Evolutionary conservation across 2,888 invertebrate genomes (phyloP), one percentile per base, ranked within the genome.

Genomic region (Andricus quercusramuli): DNA sequence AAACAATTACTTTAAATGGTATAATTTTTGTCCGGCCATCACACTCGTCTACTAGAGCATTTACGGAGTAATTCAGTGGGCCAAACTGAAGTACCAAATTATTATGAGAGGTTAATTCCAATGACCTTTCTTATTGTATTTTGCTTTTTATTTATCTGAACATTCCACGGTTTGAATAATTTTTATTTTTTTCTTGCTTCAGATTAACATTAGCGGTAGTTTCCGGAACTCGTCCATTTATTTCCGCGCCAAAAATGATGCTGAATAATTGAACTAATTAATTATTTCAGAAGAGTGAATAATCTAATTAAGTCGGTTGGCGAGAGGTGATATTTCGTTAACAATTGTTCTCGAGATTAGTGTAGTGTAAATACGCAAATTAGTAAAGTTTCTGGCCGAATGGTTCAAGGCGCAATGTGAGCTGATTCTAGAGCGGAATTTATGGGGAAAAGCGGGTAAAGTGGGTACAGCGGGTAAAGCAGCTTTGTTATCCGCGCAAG

Each of bases 351-450:
- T 68, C 56, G 74, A 51, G n/a, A 29, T 25, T 51, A 11, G 32
- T 6, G 74, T 74, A 74, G 74, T 51, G 74, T 74, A 74, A 74
- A 70, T 70, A 70, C 29, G 70, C 51, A 70, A 70, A 74, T 74
- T 74, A 56, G 74, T 37, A 29, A 70, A 70, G 56, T 74, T 74
- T 74, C 56, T 74, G 56, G 56, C 5, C 74, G 51, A 74, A 74
- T 74, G 74, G 32, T 32, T 56, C 29, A 15, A 74, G 74, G 29
- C 32, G 32, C 29, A 32, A 3, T 32, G 51, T 51, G 56, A 56
- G 51, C 56, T 74, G 11, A 74, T 74, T 74, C 56, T 56, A 15
- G 20, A 56, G 32, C n/a, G n/a, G n/a, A 51, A 56, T 74, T 74
- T 74, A 32, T 51, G 25, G 25, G 47, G 17, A 3, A 4, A 4